Evolutionary conservation across 2,888 invertebrate genomes (phyloP).

Genomic region (Acrocyrtus sp.): DNA sequence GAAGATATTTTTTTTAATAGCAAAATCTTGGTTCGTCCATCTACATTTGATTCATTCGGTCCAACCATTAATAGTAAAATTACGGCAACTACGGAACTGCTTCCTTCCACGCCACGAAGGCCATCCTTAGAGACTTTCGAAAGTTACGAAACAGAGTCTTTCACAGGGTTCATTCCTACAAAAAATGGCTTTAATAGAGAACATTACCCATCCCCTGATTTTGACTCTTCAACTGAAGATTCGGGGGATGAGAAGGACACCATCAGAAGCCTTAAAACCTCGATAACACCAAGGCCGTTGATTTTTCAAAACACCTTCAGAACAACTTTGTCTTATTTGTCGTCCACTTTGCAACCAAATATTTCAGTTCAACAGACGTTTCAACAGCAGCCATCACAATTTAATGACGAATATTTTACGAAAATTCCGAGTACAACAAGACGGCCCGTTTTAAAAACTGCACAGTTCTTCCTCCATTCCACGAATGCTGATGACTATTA

Average conservation of each 20-base stretch:
- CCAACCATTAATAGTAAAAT: constrained; percentile 42
- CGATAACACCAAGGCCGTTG: constrained; percentile 40
- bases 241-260: no score
- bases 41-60: constrained; percentile 18
- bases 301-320: constrained; percentile 62
- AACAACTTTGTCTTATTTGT: constrained; percentile 46
- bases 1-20: constrained; percentile 48
- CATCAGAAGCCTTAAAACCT: constrained; percentile 9
- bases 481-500: constrained; percentile 41
- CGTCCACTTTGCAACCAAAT: constrained; percentile 42
- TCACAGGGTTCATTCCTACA: constrained; percentile 38
- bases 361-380: constrained; percentile 55
- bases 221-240: constrained; percentile 40
- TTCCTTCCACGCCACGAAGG: constrained; percentile 40
- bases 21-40: constrained; percentile 16
- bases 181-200: constrained; percentile 29
- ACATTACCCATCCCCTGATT: constrained; percentile 30
- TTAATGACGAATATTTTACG: constrained; percentile 60
- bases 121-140: constrained; percentile 53
- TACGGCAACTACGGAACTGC: constrained; percentile 30
- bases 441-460: constrained; percentile 51
- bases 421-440: constrained; percentile 47
- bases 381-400: constrained; percentile 61
- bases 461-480: constrained; percentile 50
- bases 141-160: constrained; percentile 50